Evolutionary conservation across 2,888 invertebrate species (phyloP).

Genomic region (Electrophaes corylata): DNA sequence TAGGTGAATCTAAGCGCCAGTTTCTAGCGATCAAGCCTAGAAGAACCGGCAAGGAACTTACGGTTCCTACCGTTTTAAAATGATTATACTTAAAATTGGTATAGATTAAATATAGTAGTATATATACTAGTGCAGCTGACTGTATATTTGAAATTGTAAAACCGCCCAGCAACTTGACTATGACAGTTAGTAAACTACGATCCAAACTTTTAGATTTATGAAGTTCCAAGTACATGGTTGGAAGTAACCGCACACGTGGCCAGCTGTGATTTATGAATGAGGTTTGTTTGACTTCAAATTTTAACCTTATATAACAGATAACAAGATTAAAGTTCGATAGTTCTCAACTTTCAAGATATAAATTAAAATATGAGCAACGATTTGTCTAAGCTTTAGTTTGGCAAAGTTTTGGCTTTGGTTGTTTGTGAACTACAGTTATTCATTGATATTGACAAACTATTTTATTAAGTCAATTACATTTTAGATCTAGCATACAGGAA

Average conservation of each 20-base stretch:
- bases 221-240: slow-evolving; percentile 48
- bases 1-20: too few species aligned
- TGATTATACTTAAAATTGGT: too few species aligned
- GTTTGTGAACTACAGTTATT: slow-evolving; percentile 25
- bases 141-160: slow-evolving; percentile 62
- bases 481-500: too few species aligned
- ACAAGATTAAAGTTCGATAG: slow-evolving; percentile 46
- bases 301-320: slow-evolving; percentile 42
- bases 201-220: slow-evolving; percentile 70
- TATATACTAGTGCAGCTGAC: too few species aligned
- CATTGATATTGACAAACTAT: slow-evolving; percentile 19
- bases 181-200: slow-evolving; percentile 59
- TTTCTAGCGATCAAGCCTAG: too few species aligned
- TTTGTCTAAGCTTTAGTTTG: slow-evolving; percentile 34
- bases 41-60: too few species aligned
- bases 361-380: slow-evolving; percentile 37
- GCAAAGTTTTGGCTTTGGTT: slow-evolving; percentile 26
- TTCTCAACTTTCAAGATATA: slow-evolving; percentile 41
- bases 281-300: slow-evolving; percentile 57
- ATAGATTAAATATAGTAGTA: too few species aligned
- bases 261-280: slow-evolving; percentile 56
- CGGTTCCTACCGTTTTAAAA: too few species aligned
- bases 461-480: too few species aligned
- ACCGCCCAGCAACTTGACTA: slow-evolving; percentile 56
- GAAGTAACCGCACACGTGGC: slow-evolving; percentile 48